These are phyloP conservation scores for Australoheros facetus DNA, from an alignment of 2,797 vertebrate species.

Conservation along the genomic window DNA sequence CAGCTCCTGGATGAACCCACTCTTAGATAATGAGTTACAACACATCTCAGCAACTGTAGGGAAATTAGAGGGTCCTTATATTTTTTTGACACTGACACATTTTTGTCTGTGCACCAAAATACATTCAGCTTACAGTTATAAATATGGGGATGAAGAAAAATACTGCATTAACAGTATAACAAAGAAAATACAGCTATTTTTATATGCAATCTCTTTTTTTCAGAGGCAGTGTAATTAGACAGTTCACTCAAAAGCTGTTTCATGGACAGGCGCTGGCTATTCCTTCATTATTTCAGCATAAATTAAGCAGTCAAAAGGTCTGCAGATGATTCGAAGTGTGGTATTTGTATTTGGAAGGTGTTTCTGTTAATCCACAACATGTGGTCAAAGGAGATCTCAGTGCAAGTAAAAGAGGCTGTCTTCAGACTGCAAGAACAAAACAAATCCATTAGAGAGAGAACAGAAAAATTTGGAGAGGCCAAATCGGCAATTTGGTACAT, in stretches of 20 bases:
- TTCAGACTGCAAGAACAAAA: neutral
- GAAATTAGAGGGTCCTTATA: neutral
- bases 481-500: neutral
- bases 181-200: too few species aligned
- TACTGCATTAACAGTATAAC: too few species aligned
- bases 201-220: neutral
- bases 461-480: neutral
- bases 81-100: neutral
- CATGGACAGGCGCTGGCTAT: neutral
- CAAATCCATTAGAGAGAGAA: neutral
- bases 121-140: neutral
- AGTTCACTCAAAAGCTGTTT: neutral
- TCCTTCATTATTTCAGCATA: neutral
- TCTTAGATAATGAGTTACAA: neutral
- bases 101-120: neutral
- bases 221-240: neutral
- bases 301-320: neutral
- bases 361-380: neutral
- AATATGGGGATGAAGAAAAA: too few species aligned
- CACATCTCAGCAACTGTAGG: neutral
- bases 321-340: neutral
- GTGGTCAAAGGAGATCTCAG: neutral
- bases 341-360: neutral
- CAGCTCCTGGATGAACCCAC: neutral
- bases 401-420: neutral